These are phyloP conservation scores for Lasioglossum marginatum DNA, from an alignment of 2,888 invertebrate species.

Conservation along the genomic window DNA sequence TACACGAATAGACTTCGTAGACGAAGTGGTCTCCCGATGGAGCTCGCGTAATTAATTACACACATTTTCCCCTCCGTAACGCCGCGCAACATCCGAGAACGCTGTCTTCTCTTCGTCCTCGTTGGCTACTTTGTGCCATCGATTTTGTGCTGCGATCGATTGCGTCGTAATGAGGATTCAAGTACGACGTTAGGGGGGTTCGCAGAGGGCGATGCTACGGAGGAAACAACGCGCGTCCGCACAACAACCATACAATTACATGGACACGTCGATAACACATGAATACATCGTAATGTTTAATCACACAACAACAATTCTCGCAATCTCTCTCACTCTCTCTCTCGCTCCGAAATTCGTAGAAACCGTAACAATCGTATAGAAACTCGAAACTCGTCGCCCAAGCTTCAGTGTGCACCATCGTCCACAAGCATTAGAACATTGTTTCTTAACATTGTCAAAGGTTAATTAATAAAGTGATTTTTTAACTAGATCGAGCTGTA, in stretches of 20 bases:
- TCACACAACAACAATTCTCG: slow-evolving; percentile 23
- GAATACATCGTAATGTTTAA: slow-evolving; percentile 41
- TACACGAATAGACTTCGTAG: slow-evolving; percentile 30
- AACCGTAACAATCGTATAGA: slow-evolving; percentile 53
- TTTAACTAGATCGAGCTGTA: background rate
- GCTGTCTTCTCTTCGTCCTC: background rate
- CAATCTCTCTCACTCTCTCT: background rate
- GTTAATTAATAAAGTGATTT: background rate
- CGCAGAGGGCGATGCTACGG: background rate
- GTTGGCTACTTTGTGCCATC: background rate
- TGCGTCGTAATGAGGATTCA: background rate
- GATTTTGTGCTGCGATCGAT: slow-evolving; percentile 10
- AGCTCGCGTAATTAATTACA: slow-evolving; percentile 38
- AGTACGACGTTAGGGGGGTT: background rate
- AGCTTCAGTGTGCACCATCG: background rate
- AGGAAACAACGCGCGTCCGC: slow-evolving; percentile 25
- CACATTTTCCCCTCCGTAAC: slow-evolving; percentile 3
- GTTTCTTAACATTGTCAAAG: background rate
- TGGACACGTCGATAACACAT: slow-evolving; percentile 52
- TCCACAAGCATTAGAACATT: background rate
- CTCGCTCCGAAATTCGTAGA: slow-evolving; percentile 36
- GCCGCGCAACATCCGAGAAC: background rate
- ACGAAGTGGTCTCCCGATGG: slow-evolving; percentile 31
- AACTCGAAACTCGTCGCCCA: slow-evolving; percentile 29
- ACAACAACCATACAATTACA: slow-evolving; percentile 52